Conservation (phyloP, 2,113 vertebrate species). For the Microtus pennsylvanicus region DNA sequence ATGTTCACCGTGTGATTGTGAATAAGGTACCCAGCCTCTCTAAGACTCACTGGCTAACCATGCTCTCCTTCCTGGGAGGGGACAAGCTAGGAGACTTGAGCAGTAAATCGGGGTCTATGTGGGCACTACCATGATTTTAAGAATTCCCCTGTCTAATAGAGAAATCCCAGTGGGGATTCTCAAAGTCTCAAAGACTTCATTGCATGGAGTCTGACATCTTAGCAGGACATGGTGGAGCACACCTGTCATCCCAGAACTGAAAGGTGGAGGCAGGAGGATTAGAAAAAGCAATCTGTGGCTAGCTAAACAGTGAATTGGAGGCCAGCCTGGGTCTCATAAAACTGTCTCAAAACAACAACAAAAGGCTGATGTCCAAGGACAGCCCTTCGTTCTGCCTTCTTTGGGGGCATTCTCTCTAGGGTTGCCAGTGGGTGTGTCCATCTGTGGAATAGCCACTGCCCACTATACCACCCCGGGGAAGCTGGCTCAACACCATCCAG, state of each 20-base stretch:
- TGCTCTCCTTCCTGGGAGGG: not conserved
- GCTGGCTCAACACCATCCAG: accelerated
- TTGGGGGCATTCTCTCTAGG: not conserved
- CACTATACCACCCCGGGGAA: no score
- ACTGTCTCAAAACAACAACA: not conserved
- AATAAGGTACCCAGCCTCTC: no score
- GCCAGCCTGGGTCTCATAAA: not conserved
- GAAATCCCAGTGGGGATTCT: not conserved
- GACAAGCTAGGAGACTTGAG: not conserved
- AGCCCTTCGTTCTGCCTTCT: not conserved
- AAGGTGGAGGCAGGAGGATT: not conserved
- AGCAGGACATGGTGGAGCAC: not conserved
- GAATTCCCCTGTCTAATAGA: not conserved
- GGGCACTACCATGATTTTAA: not conserved
- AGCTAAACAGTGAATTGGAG: not conserved
- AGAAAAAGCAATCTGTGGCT: not conserved
- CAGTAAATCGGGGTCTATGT: accelerated
- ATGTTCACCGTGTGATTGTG: not conserved
- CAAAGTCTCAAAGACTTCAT: not conserved
- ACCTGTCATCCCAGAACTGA: not conserved
- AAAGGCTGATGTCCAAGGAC: not conserved
- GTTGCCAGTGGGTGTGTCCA: accelerated
- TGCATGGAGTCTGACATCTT: not conserved
- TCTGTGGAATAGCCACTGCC: not conserved
- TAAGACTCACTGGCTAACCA: accelerated